phyloP scores from a whole-genome alignment of 2,888 invertebrate genomes.

The Cephus pygmeus region DNA sequence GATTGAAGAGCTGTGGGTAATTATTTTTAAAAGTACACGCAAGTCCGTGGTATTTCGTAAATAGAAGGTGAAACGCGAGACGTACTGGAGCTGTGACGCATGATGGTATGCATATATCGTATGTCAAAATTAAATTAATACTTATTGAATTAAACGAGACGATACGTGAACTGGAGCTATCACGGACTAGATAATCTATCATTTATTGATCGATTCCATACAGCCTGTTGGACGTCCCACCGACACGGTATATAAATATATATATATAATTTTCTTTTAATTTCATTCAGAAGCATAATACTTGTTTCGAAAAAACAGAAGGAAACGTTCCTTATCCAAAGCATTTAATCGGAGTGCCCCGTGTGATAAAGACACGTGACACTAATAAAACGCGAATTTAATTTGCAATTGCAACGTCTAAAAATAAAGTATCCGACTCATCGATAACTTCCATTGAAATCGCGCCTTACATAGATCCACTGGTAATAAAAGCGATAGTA shows the following conservation, averaged over 20 bases:
- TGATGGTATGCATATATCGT: constrained; percentile 3
- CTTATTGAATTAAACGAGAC: constrained; percentile 23
- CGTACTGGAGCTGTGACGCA: not conserved
- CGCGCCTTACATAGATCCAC: not conserved
- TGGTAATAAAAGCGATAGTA: not conserved
- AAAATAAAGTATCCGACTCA: not conserved
- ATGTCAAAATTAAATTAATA: constrained; percentile 23
- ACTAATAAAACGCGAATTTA: not conserved
- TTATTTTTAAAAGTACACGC: not conserved
- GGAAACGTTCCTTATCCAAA: not conserved
- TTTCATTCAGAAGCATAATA: not conserved
- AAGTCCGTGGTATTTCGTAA: not conserved
- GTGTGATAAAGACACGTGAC: not conserved
- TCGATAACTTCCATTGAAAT: not conserved
- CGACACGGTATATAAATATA: not conserved
- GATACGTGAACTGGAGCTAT: not conserved
- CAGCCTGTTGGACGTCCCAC: not conserved
- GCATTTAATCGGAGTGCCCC: not conserved
- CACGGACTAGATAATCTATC: not conserved
- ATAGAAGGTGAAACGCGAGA: not conserved
- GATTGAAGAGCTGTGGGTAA: not conserved
- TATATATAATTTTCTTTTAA: not conserved
- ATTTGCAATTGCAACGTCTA: not conserved
- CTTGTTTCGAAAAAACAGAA: not conserved
- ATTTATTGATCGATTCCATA: not conserved